A percentile compares a stretch with the other conserved stretches of the same genome.
Evolutionary conservation across 2,888 invertebrate genomes (phyloP).

Genomic region (Limenitis camilla): DNA sequence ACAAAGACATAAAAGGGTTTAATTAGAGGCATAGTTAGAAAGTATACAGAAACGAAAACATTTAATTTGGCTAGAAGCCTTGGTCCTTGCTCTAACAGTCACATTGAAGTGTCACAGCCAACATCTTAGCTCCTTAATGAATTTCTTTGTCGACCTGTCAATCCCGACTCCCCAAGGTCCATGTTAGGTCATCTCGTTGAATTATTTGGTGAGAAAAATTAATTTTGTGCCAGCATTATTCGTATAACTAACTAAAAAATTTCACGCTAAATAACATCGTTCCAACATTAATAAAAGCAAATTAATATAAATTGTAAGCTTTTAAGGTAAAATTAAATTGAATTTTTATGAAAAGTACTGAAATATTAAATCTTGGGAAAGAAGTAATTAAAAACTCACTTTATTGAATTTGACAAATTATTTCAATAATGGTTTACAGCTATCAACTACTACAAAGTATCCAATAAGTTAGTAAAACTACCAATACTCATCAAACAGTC

Average conservation of each 20-base stretch:
- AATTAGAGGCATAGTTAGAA: background rate
- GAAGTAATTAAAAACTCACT: too few species aligned
- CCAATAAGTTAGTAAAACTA: too few species aligned
- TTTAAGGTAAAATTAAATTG: background rate
- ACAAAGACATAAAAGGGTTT: too few species aligned
- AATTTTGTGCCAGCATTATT: background rate
- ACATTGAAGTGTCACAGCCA: slow-evolving; percentile 16
- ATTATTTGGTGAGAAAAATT: slow-evolving; percentile 7
- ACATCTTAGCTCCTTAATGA: slow-evolving; percentile 22
- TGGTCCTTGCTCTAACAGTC: slow-evolving; percentile 9
- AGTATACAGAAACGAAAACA: slow-evolving; percentile 2
- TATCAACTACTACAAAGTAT: too few species aligned
- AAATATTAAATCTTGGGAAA: too few species aligned
- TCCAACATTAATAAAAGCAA: background rate
- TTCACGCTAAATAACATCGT: background rate
- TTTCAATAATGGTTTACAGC: too few species aligned
- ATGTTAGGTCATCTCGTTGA: slow-evolving; percentile 4
- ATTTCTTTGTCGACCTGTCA: slow-evolving; percentile 25
- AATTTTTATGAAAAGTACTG: too few species aligned
- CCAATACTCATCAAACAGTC: background rate
- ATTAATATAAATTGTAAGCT: background rate
- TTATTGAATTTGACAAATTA: too few species aligned
- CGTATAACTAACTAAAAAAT: background rate
- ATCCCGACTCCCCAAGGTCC: slow-evolving; percentile 1
- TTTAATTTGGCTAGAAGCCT: slow-evolving; percentile 3